These are phyloP conservation scores for Desoria tigrina DNA, from an alignment of 2,888 invertebrate genomes.

Conservation along the genomic window DNA sequence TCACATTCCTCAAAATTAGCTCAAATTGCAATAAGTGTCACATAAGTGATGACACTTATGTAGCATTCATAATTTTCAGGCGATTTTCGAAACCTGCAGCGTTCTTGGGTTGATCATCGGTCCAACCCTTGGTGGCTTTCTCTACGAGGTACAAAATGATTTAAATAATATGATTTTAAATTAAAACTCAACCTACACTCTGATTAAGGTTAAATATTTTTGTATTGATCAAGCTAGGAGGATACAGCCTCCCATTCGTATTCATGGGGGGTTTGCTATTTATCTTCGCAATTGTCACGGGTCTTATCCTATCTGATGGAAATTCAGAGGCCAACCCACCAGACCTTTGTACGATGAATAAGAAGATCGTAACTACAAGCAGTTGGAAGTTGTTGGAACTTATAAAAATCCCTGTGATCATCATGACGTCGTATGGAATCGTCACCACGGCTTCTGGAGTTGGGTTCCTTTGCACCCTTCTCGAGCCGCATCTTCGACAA, in stretches of 20 bases:
- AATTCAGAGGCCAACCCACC: background rate
- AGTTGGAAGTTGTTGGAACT: constrained; percentile 35
- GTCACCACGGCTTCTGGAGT: constrained; percentile 53
- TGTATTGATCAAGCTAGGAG: no score
- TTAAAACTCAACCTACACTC: no score
- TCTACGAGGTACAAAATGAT: constrained; percentile 56
- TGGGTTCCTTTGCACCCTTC: constrained; percentile 60
- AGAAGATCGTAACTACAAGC: background rate
- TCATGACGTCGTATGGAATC: constrained; percentile 50
- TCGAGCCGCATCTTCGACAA: constrained; percentile 57
- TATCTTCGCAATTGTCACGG: constrained; percentile 72
- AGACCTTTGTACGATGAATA: background rate
- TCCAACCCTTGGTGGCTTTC: constrained; percentile 56
- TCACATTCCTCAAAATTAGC: no score
- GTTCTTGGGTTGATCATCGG: constrained; percentile 57
- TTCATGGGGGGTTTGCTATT: constrained; percentile 75
- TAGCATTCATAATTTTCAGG: no score
- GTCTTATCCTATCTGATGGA: constrained; percentile 67
- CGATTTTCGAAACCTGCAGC: constrained; percentile 57
- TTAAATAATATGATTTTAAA: no score
- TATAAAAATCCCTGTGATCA: constrained; percentile 52
- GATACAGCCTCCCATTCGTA: constrained; percentile 77
- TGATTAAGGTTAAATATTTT: no score
- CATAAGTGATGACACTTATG: no score
- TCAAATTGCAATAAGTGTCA: no score